Percentiles rank a stretch among this genome's conserved stretches.
phyloP scores from a whole-genome alignment of 2,888 invertebrate genomes.

The Hydraecia micacea region DNA sequence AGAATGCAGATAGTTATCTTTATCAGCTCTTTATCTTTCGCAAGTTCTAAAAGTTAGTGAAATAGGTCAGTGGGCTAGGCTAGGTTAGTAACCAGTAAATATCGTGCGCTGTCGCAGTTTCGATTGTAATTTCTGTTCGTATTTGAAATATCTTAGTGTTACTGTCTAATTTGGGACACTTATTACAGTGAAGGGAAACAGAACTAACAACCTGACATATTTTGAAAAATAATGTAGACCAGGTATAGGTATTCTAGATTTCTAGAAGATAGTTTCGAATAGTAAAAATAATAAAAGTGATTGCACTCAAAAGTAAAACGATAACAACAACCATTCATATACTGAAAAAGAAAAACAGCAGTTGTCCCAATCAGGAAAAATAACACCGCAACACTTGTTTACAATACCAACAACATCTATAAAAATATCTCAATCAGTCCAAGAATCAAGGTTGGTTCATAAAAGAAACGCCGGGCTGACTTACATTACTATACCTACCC shows the following conservation, averaged over 20 bases:
- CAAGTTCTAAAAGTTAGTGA: conserved; percentile 58
- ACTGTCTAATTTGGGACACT: background rate
- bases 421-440: conserved; percentile 84
- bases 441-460: conserved; percentile 85
- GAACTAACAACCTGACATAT: background rate
- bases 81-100: conserved; percentile 48
- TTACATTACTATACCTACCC: conserved; percentile 81
- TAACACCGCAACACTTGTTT: conserved; percentile 70
- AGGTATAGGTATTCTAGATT: background rate
- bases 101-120: conserved; percentile 34
- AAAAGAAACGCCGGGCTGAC: conserved; percentile 76
- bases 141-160: conserved; percentile 18
- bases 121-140: conserved; percentile 35
- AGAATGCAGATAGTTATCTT: conserved; percentile 42
- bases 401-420: conserved; percentile 68
- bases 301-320: background rate
- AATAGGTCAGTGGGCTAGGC: conserved; percentile 57
- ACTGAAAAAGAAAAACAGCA: conserved; percentile 13
- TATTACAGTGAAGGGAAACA: background rate
- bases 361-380: conserved; percentile 66
- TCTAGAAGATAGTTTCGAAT: background rate
- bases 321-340: background rate
- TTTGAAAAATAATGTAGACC: background rate
- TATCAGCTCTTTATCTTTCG: conserved; percentile 56
- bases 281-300: background rate